Evolutionary conservation across 2,888 invertebrate species (phyloP).

Genomic region (Coenonympha arcania): DNA sequence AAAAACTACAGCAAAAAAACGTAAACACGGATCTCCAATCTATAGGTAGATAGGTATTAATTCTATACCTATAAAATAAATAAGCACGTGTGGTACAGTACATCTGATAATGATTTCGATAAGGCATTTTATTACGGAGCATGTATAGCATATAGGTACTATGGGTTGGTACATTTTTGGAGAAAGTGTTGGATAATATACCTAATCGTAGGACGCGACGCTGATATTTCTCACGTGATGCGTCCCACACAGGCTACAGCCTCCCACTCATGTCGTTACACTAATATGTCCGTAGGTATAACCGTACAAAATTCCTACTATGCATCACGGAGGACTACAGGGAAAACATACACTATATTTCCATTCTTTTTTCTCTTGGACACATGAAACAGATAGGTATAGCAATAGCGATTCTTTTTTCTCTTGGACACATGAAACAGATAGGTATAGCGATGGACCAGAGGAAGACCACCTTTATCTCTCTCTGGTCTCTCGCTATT

Average conservation of each 20-base stretch:
- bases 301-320: background rate
- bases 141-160: no score
- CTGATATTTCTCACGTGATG: slow-evolving; percentile 40
- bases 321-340: no score
- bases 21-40: background rate
- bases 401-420: no score
- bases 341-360: no score
- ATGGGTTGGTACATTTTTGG: slow-evolving; percentile 45
- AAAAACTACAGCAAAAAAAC: background rate
- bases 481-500: no score
- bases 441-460: no score
- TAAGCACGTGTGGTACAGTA: background rate
- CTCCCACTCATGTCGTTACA: slow-evolving; percentile 40
- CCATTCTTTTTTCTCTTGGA: no score
- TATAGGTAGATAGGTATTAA: no score
- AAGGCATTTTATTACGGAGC: slow-evolving; percentile 18
- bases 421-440: no score
- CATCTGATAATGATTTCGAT: slow-evolving; percentile 15
- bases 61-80: background rate
- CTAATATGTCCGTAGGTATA: background rate
- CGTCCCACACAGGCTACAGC: slow-evolving; percentile 25
- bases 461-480: no score
- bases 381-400: no score
- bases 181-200: slow-evolving; percentile 40
- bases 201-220: slow-evolving; percentile 36